Conservation (phyloP, 92 coral and sea anemone species). For the Palythoa heliodiscus region DNA sequence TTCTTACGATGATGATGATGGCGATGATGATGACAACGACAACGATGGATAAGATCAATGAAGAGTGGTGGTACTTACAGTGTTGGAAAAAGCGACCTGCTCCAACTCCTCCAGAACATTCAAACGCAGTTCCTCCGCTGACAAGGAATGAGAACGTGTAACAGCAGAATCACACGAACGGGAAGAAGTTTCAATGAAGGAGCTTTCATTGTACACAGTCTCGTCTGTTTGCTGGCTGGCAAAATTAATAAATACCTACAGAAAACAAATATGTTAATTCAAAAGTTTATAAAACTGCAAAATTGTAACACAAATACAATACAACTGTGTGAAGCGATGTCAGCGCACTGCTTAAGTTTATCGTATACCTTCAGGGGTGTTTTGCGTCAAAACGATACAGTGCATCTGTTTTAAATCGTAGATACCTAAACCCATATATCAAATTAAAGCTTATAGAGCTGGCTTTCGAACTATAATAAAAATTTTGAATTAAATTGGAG, state of each 20-base stretch:
- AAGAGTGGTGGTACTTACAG: slow-evolving; percentile 7
- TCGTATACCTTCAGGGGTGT: too few relatives aligned
- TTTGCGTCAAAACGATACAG: too few relatives aligned
- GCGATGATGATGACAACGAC: neutral
- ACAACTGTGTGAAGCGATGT: too few relatives aligned
- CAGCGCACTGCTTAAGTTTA: too few relatives aligned
- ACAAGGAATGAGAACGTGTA: slow-evolving; percentile 54
- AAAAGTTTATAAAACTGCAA: neutral
- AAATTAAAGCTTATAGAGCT: too few relatives aligned
- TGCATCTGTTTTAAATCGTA: too few relatives aligned
- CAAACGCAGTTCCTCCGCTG: slow-evolving; percentile 72
- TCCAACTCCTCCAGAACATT: slow-evolving; percentile 65
- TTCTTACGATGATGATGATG: neutral
- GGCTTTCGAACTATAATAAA: too few relatives aligned
- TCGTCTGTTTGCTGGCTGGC: slow-evolving; percentile 99
- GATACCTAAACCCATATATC: too few relatives aligned
- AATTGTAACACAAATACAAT: too few relatives aligned
- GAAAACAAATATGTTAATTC: neutral
- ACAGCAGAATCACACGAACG: slow-evolving; percentile 5
- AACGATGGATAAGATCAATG: too few relatives aligned
- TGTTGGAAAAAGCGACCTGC: slow-evolving; percentile 14
- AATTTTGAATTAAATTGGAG: too few relatives aligned
- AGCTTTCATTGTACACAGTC: slow-evolving; percentile 70
- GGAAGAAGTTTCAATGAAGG: slow-evolving; percentile 14
- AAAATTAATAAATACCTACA: slow-evolving; percentile 95